Conservation (phyloP, 92 coral and sea anemone genomes). For the Epizoanthus ramosus region DNA sequence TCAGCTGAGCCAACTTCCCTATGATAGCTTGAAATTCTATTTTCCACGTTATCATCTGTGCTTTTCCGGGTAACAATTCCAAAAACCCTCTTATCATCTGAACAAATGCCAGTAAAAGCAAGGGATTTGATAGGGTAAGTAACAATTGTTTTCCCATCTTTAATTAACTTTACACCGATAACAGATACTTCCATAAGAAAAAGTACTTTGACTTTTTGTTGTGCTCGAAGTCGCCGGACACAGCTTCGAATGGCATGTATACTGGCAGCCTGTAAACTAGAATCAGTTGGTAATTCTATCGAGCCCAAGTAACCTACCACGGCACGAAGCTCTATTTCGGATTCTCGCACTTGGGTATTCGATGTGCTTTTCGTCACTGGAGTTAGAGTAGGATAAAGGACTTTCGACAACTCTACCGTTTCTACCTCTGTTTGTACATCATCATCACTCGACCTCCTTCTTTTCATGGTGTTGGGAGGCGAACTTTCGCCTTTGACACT, state of each 20-base stretch:
- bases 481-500: slow-evolving; percentile 70
- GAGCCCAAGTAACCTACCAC: slow-evolving; percentile 97
- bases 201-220: slow-evolving; percentile 70
- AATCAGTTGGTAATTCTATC: slow-evolving; percentile 79
- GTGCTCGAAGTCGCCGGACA: slow-evolving; percentile 90
- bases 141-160: slow-evolving; percentile 69
- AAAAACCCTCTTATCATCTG: slow-evolving; percentile 89
- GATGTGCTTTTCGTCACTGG: slow-evolving; percentile 46
- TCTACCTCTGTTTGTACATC: slow-evolving; percentile 50
- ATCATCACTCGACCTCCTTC: slow-evolving; percentile 63
- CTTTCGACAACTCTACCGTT: slow-evolving; percentile 48
- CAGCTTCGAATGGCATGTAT: slow-evolving; percentile 82
- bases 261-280: slow-evolving; percentile 77
- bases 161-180: slow-evolving; percentile 74
- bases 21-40: slow-evolving; percentile 59
- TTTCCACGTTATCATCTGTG: slow-evolving; percentile 46
- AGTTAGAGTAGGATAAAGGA: slow-evolving; percentile 60
- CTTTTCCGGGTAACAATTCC: slow-evolving; percentile 89
- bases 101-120: slow-evolving; percentile 89
- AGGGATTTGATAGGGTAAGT: slow-evolving; percentile 86
- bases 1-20: slow-evolving; percentile 57
- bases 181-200: slow-evolving; percentile 79
- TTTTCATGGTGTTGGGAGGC: slow-evolving; percentile 49
- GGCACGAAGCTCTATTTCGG: slow-evolving; percentile 56
- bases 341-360: slow-evolving; percentile 20